Conservation (phyloP, 2,113 vertebrate genomes). For the Callorhinus ursinus region DNA sequence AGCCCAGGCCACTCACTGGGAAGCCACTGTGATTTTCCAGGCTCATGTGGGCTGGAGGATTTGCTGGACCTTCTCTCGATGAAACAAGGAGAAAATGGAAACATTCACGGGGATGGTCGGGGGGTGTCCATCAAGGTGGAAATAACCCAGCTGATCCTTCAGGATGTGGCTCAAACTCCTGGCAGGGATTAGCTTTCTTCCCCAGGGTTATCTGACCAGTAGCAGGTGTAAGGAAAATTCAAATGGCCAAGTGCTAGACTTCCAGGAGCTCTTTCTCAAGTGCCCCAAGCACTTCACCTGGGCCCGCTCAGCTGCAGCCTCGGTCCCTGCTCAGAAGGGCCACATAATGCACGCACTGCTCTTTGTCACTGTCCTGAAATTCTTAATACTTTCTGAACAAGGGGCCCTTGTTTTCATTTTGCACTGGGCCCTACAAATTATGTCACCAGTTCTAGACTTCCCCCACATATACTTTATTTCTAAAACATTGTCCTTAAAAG, state of each 20-base stretch:
- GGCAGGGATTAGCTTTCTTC: not conserved
- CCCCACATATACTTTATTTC: not conserved
- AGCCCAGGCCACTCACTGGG: not conserved
- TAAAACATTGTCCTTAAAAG: not conserved
- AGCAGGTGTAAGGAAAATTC: not conserved
- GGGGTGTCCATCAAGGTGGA: not conserved
- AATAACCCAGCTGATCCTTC: not conserved
- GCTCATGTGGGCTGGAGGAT: not conserved
- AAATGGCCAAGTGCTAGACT: not conserved
- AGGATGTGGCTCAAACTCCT: no score
- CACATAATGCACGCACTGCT: accelerated
- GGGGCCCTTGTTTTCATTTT: no score
- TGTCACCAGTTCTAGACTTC: not conserved
- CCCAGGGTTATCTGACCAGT: not conserved
- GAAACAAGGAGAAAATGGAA: not conserved
- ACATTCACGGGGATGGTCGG: accelerated
- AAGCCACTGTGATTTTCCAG: not conserved
- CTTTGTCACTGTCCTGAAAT: accelerated
- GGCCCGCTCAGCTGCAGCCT: not conserved
- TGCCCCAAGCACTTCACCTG: not conserved
- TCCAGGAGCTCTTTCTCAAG: not conserved
- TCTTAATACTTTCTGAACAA: not conserved
- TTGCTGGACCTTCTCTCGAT: not conserved
- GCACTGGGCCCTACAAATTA: not conserved
- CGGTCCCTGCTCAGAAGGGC: not conserved